These are phyloP conservation scores for Volucella inanis DNA, from an alignment of 2,888 invertebrate genomes.

Conservation along the genomic window DNA sequence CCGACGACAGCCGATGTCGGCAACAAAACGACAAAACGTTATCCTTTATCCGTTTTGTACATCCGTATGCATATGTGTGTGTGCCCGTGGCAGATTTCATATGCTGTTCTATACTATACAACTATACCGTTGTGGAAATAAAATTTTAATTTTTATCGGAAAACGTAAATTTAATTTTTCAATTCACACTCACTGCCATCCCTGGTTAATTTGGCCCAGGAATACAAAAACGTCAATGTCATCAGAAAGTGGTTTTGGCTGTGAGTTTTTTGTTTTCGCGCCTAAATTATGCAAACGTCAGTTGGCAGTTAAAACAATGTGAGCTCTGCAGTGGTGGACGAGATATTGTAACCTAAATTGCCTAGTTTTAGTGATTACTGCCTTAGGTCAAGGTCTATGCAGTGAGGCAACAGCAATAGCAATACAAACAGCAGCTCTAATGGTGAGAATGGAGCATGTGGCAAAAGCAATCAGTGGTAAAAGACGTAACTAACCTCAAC, in stretches of 20 bases:
- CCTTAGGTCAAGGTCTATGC: constrained; percentile 54
- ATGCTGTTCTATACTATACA: too few species aligned
- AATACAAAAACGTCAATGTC: neutral
- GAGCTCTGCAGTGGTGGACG: constrained; percentile 17
- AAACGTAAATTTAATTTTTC: constrained; percentile 30
- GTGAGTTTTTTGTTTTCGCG: neutral
- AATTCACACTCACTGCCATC: constrained; percentile 5
- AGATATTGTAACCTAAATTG: constrained; percentile 35
- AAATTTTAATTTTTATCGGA: constrained; percentile 25
- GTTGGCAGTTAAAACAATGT: constrained; percentile 25
- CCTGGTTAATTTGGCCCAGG: neutral
- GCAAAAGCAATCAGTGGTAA: constrained; percentile 51
- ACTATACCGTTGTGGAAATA: constrained; percentile 5
- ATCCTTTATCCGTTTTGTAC: neutral
- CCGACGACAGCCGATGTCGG: neutral
- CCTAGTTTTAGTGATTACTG: constrained; percentile 40
- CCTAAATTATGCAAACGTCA: constrained; percentile 21
- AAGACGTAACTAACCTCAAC: constrained; percentile 4
- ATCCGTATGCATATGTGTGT: too few species aligned
- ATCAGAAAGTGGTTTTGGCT: neutral
- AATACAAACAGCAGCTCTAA: neutral
- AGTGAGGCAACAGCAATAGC: constrained; percentile 13
- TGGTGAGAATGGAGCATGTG: constrained; percentile 14
- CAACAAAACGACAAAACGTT: neutral
- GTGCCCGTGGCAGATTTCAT: too few species aligned